phyloP scores from a whole-genome alignment of 2,888 invertebrate genomes.

The Malthinus flaveolus region DNA sequence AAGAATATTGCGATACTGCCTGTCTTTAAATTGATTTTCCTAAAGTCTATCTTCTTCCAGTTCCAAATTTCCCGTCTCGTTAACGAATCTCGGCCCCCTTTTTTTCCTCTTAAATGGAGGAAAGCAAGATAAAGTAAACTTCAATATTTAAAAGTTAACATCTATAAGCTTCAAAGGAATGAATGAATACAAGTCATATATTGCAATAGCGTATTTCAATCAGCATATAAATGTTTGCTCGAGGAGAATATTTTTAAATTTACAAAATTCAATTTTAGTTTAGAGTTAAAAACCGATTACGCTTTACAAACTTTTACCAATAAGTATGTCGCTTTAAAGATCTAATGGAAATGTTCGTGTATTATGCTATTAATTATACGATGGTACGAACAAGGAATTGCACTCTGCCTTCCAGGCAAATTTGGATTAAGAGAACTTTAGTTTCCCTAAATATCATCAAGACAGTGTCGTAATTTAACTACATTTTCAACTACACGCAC shows the following conservation, averaged over 20 bases:
- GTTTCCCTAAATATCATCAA: slow-evolving; percentile 27
- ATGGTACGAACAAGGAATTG: slow-evolving; percentile 47
- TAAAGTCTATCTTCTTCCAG: slow-evolving; percentile 29
- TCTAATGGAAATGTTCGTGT: slow-evolving; percentile 41
- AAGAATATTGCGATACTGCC: slow-evolving; percentile 26
- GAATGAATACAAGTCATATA: slow-evolving; percentile 19
- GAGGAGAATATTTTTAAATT: slow-evolving; percentile 30
- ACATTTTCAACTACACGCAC: slow-evolving; percentile 25
- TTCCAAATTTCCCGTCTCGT: slow-evolving; percentile 37
- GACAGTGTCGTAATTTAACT: slow-evolving; percentile 24
- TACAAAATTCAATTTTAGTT: slow-evolving; percentile 41
- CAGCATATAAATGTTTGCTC: slow-evolving; percentile 37
- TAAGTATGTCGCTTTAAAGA: slow-evolving; percentile 38
- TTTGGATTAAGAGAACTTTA: slow-evolving; percentile 27
- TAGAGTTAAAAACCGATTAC: slow-evolving; percentile 45
- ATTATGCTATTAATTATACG: slow-evolving; percentile 48
- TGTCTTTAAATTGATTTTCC: slow-evolving; percentile 29
- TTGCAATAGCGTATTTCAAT: slow-evolving; percentile 31
- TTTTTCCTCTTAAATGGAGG: slow-evolving; percentile 8
- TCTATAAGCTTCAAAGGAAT: slow-evolving; percentile 28
- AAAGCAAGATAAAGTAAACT: slow-evolving; percentile 30
- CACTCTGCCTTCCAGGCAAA: slow-evolving; percentile 41
- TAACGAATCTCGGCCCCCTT: slow-evolving; percentile 38
- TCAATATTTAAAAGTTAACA: slow-evolving; percentile 30
- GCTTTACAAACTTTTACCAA: slow-evolving; percentile 38